Base-by-base conservation (phyloP, 2,888 invertebrate species). In the Arctia plantaginis region DNA sequence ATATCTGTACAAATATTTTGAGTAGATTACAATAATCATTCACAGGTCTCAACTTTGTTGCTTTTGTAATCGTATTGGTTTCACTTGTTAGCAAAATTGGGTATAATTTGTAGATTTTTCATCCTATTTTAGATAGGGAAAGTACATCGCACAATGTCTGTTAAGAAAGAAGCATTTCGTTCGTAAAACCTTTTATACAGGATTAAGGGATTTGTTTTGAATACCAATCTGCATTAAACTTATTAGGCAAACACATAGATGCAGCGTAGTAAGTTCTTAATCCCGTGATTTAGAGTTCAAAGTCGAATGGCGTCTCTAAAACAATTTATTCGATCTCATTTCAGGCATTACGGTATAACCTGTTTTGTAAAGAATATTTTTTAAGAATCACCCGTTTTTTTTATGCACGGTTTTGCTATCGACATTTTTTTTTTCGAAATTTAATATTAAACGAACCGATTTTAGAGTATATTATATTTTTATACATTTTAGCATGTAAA, bases 181-280 rank as follows among this genome's bases (percentile, higher is more conserved):
- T 74, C 68, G 73, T 78, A 77, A 85, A 65, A 77, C 77, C 69
- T 75, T 73, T 82, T 77, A 79, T 74, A 74, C 76, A 66, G 73
- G 78, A 82, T 82, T 84, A 82, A 77, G 72, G 78, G 86, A 86
- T 86, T 84, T 77, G 72, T 78, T 81, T 79, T 73, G 70, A 79
- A 82, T 82, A 86, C 78, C 85, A 84, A 84, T 84, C 85, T 85
- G 79, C 77, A 75, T 86, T 79, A 79, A 76, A 72, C 72, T 77
- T 81, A 68, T 76, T 71, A 69, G 68, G 51, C 79, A 76, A 78
- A 75, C 35, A 69, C 75, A 23, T 39, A 66, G 35, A n/a, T 74
- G 65, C 77, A 51, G 15, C 18, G 23, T 12, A 7, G 0, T 23
- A 1, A 13, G 41, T 35, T 72, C 64, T 76, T 81, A 78, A 68